Conservation (phyloP, 1,140 invertebrate species). For the Dinothrombium tinctorium region DNA sequence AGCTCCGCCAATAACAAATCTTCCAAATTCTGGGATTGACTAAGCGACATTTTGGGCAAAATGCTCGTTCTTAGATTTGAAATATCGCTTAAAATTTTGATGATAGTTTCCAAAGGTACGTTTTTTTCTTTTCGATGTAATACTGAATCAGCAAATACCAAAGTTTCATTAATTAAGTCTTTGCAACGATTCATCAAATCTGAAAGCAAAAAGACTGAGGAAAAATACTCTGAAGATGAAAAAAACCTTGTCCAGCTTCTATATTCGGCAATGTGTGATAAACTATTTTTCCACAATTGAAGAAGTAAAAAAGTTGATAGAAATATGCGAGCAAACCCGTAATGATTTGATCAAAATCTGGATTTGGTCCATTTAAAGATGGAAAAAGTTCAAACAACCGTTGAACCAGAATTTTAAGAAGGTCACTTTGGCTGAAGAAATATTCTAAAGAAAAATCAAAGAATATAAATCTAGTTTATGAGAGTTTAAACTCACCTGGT, state of each 20-base stretch:
- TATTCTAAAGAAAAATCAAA: too few relatives aligned
- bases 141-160: not conserved
- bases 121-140: not conserved
- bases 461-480: too few relatives aligned
- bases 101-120: not conserved
- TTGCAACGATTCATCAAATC: slow-evolving; percentile 12
- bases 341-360: slow-evolving; percentile 2
- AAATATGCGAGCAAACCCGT: slow-evolving; percentile 1
- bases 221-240: not conserved
- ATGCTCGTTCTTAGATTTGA: not conserved
- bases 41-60: slow-evolving; percentile 6
- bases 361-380: not conserved
- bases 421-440: slow-evolving; percentile 10
- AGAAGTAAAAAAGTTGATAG: slow-evolving; percentile 5
- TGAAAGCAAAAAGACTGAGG: slow-evolving; percentile 2
- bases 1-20: slow-evolving; percentile 70
- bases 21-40: slow-evolving; percentile 18
- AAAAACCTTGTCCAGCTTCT: slow-evolving; percentile 37
- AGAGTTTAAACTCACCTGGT: too few relatives aligned
- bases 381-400: not conserved
- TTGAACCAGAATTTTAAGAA: slow-evolving; percentile 1
- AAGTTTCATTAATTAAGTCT: not conserved
- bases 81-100: not conserved
- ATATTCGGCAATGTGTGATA: slow-evolving; percentile 46
- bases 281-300: slow-evolving; percentile 34